These are phyloP conservation scores for Zosterops japonicus DNA, from an alignment of 2,113 vertebrate genomes.

Conservation along the genomic window DNA sequence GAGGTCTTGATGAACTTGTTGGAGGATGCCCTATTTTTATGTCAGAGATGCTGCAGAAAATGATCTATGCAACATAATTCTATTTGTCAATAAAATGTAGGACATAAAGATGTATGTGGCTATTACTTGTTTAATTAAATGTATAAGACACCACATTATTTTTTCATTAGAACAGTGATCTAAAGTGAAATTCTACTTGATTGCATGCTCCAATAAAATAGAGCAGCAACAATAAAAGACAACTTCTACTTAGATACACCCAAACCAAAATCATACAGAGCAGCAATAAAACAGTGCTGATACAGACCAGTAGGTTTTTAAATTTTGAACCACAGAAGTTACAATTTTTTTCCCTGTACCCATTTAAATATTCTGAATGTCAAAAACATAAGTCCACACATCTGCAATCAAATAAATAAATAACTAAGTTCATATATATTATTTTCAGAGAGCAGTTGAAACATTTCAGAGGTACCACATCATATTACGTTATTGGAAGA, in stretches of 20 bases:
- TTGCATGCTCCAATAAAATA: neutral
- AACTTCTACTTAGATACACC: neutral
- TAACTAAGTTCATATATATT: no score
- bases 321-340: neutral
- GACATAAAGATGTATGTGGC: neutral
- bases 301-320: neutral
- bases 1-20: neutral
- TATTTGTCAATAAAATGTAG: neutral
- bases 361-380: neutral
- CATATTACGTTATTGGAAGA: neutral
- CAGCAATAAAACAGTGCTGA: neutral
- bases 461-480: neutral
- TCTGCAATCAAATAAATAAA: neutral
- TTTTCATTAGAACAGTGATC: neutral
- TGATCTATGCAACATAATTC: neutral
- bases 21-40: neutral
- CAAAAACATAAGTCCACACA: neutral
- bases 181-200: neutral
- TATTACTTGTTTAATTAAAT: neutral
- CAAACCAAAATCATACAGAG: neutral
- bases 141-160: neutral
- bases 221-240: neutral
- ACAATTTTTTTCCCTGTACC: accelerated
- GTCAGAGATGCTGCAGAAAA: neutral
- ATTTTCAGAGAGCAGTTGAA: neutral